A percentile compares a stretch with the other conserved stretches of the same genome.
phyloP scores from a whole-genome alignment of 1,140 invertebrate genomes.

The Cydia fagiglandana region DNA sequence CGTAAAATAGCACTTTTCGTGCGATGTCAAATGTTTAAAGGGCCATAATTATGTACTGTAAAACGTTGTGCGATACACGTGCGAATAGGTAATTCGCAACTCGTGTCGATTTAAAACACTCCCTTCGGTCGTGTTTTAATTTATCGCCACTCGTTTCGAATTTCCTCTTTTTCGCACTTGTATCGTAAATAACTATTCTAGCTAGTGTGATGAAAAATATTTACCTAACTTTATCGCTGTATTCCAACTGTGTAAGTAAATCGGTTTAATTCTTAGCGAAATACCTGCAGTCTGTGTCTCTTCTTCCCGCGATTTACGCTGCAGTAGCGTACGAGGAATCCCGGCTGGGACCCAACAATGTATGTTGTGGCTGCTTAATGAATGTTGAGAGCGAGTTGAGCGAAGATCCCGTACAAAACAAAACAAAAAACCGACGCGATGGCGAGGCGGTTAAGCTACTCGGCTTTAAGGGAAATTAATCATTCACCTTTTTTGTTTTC shows the following conservation, averaged over 20 bases:
- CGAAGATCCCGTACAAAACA: neutral
- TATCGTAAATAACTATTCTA: too few relatives aligned
- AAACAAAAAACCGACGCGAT: slow-evolving; percentile 11
- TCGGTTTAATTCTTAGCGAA: neutral
- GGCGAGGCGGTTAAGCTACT: slow-evolving; percentile 13
- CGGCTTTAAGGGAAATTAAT: slow-evolving; percentile 23
- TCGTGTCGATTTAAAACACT: too few relatives aligned
- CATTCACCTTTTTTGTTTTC: slow-evolving; percentile 22
- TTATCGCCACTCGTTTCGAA: too few relatives aligned
- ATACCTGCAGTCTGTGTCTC: slow-evolving; percentile 2
- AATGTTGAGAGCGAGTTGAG: slow-evolving; percentile 26
- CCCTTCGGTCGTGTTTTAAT: too few relatives aligned
- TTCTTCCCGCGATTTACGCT: slow-evolving; percentile 21
- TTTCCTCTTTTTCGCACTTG: too few relatives aligned
- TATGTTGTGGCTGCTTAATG: slow-evolving; percentile 24
- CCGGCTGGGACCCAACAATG: slow-evolving; percentile 7
- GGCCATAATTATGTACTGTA: too few relatives aligned
- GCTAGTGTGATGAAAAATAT: too few relatives aligned
- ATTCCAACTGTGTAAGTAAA: neutral
- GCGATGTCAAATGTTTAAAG: too few relatives aligned
- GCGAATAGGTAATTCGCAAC: too few relatives aligned
- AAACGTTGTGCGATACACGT: too few relatives aligned
- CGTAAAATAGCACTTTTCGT: too few relatives aligned
- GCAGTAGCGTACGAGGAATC: slow-evolving; percentile 17
- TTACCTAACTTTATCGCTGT: neutral